These are phyloP conservation scores for Hyppa rectilinea DNA, from an alignment of 2,888 invertebrate genomes.

Conservation along the genomic window DNA sequence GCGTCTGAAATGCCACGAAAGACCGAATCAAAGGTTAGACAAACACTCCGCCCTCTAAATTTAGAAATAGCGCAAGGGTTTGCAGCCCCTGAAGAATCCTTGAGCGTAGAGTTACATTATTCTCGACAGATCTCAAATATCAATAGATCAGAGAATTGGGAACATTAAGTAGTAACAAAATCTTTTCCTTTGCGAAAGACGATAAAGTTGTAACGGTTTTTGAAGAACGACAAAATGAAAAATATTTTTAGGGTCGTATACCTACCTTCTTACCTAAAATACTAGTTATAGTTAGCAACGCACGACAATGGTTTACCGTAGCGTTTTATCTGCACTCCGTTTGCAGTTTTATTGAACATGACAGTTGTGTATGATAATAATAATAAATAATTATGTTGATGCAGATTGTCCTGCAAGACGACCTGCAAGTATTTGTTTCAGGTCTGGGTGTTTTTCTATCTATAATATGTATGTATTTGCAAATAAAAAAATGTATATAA, in stretches of 20 bases:
- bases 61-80: slow-evolving; percentile 52
- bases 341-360: background rate
- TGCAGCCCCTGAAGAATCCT: slow-evolving; percentile 40
- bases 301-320: background rate
- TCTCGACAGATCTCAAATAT: slow-evolving; percentile 57
- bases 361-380: no score
- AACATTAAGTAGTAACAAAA: slow-evolving; percentile 61
- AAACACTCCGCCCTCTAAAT: slow-evolving; percentile 50
- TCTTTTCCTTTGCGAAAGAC: slow-evolving; percentile 58
- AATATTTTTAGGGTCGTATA: background rate
- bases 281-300: background rate
- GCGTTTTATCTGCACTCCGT: background rate
- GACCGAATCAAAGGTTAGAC: slow-evolving; percentile 55
- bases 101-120: slow-evolving; percentile 58
- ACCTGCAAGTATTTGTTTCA: no score
- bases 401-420: no score
- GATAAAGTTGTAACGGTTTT: slow-evolving; percentile 47
- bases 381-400: no score
- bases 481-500: no score
- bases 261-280: background rate
- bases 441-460: no score
- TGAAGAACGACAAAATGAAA: background rate
- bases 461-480: no score
- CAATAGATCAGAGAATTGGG: slow-evolving; percentile 55
- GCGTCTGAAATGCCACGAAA: slow-evolving; percentile 29